These are phyloP conservation scores for Agrypnus murinus DNA, from an alignment of 2,888 invertebrate species.

Conservation along the genomic window DNA sequence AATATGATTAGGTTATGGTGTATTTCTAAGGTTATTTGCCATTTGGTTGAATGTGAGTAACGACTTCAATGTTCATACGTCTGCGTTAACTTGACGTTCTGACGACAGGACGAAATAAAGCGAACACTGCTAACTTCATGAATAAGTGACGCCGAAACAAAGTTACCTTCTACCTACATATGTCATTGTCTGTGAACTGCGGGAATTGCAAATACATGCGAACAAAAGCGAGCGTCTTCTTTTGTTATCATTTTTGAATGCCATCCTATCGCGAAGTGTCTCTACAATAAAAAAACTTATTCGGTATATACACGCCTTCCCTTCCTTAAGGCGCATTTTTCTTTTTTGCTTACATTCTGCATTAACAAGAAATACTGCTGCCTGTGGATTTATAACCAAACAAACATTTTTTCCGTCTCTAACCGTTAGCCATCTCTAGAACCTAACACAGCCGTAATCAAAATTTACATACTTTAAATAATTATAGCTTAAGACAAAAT, in stretches of 20 bases:
- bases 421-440: too few relatives aligned
- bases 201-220: constrained; percentile 36
- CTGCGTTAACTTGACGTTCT: constrained; percentile 46
- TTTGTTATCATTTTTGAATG: constrained; percentile 32
- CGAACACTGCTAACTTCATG: constrained; percentile 44
- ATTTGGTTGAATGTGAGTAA: constrained; percentile 46
- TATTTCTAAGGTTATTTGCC: constrained; percentile 45
- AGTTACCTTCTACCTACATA: constrained; percentile 47
- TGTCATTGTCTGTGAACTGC: constrained; percentile 46
- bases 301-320: constrained; percentile 8
- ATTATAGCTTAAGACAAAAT: too few relatives aligned
- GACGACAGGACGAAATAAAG: constrained; percentile 45
- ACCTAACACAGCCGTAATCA: too few relatives aligned
- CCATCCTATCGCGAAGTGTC: constrained; percentile 15
- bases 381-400: too few relatives aligned
- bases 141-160: constrained; percentile 46
- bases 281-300: constrained; percentile 16
- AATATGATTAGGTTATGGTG: constrained; percentile 47
- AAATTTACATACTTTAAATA: too few relatives aligned
- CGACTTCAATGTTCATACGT: constrained; percentile 47
- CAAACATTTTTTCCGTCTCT: too few relatives aligned
- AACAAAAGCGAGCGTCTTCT: constrained; percentile 28
- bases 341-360: not conserved
- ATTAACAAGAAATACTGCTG: too few relatives aligned
- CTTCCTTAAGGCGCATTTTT: not conserved